Conservation (phyloP, 1,140 invertebrate species). For the Ceratina japonica region DNA sequence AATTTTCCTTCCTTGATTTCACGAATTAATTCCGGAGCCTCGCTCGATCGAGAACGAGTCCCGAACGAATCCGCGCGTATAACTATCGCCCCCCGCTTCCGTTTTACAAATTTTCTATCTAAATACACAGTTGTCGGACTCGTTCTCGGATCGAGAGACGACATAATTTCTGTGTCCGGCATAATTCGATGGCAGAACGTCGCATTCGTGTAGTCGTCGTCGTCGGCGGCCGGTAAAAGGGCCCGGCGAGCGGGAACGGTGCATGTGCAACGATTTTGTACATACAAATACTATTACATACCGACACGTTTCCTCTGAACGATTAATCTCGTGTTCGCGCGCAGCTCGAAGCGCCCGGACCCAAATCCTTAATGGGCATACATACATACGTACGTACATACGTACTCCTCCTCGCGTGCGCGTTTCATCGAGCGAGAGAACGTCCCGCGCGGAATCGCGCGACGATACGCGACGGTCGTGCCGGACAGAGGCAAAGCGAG, state of each 20-base stretch:
- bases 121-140: neutral
- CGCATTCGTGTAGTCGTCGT: conserved; percentile 36
- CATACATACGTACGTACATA: too few relatives aligned
- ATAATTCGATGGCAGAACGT: conserved; percentile 23
- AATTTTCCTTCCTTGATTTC: neutral
- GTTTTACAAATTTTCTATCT: too few relatives aligned
- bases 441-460: too few relatives aligned
- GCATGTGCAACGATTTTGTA: conserved; percentile 58
- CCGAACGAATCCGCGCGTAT: neutral
- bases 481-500: conserved; percentile 48
- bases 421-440: too few relatives aligned
- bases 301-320: conserved; percentile 46
- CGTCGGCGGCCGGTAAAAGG: conserved; percentile 38
- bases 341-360: neutral
- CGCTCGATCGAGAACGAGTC: conserved; percentile 33
- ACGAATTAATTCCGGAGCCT: conserved; percentile 16
- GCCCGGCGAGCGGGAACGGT: conserved; percentile 33
- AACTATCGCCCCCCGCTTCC: too few relatives aligned
- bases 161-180: too few relatives aligned
- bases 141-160: neutral
- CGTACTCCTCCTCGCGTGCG: too few relatives aligned
- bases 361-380: neutral
- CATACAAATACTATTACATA: conserved; percentile 32
- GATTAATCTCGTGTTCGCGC: conserved; percentile 52
- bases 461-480: conserved; percentile 45